phyloP scores from a whole-genome alignment of 2,113 vertebrate genomes.

The Kryptolebias marmoratus region DNA sequence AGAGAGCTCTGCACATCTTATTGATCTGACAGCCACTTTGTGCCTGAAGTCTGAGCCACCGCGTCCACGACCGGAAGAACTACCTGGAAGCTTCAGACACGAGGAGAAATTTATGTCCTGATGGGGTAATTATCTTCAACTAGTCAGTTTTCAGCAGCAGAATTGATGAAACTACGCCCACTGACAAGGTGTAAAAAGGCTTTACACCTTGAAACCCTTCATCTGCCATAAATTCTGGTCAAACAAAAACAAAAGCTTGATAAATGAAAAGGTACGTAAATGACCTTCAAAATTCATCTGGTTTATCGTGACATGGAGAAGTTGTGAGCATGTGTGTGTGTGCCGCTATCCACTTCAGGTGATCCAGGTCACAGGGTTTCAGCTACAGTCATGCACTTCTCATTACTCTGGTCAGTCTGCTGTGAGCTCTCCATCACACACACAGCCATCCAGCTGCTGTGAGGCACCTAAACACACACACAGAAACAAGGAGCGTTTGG shows the following conservation, averaged over 20 bases:
- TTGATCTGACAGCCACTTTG: constrained; percentile 48
- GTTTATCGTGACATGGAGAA: constrained; percentile 53
- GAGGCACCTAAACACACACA: constrained; percentile 39
- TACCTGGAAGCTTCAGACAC: constrained; percentile 21
- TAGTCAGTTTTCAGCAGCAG: constrained; percentile 38
- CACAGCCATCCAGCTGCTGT: constrained; percentile 49
- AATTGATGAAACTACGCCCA: constrained; percentile 49
- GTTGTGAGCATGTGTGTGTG: constrained; percentile 26
- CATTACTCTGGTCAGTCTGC: constrained; percentile 68
- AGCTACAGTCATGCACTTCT: constrained; percentile 61
- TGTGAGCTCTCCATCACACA: constrained; percentile 69
- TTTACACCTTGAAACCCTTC: constrained; percentile 28
- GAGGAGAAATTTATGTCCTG: constrained; percentile 28
- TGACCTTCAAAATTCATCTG: constrained; percentile 48
- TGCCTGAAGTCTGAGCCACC: constrained; percentile 29
- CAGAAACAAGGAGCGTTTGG: neutral
- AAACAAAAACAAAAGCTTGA: constrained; percentile 38
- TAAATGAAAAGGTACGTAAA: constrained; percentile 51
- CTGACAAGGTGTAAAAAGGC: constrained; percentile 38
- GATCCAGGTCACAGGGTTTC: constrained; percentile 42
- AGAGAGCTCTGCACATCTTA: constrained; percentile 38
- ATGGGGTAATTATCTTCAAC: constrained; percentile 41
- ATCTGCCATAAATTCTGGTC: constrained; percentile 47
- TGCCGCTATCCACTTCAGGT: constrained; percentile 50
- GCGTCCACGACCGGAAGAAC: constrained; percentile 9